Base-by-base conservation (phyloP, 2,113 vertebrate genomes). In the Seriola aureovittata region DNA sequence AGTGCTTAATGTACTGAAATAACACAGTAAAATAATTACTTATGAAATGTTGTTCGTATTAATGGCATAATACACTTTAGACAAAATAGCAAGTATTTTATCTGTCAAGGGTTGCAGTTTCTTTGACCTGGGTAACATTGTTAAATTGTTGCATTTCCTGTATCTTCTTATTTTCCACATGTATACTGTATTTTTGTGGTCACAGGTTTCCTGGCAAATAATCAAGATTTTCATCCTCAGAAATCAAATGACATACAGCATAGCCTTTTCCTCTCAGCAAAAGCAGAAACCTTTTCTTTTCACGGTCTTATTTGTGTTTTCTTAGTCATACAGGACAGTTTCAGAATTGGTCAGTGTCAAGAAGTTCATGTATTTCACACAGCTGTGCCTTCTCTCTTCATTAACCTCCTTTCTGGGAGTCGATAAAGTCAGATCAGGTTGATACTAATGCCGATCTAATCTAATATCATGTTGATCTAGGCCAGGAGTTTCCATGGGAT, bases 241-340 rank as follows among this genome's bases (percentile, higher is more conserved):
- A 59, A 29, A 46, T 48, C 17, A 50, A 44, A 44, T 68, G 13
- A 60, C n/a, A 52, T 12, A 9, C 23, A 17, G 7, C 19, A 19
- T 11, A 40, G 23, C 16, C 5, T 0, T 55, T 82, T 66, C 44
- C 67, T 71, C 23, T 68, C 63, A 77, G 40, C 40, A 64, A 65
- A 85, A 19, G 16, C 55, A 17, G 72, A 67, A 58, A 50, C 36
- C 0, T 29, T 70, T 78, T 63, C 54, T 68, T 80, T n/a, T n/a
- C 55, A 71, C 38, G 81, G 54, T 77, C 54, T 59, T 42, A 65
- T 81, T 52, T 69, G 54, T 38, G 21, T 75, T 58, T 58, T 76
- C 21, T 81, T 71, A 75, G 70, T 87, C 84, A 90, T 76, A 67
- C 11, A 13, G 13, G 40, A 48, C 25, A 25, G 81, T 86, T 89